These are phyloP conservation scores for Cheilosia impressa DNA, from an alignment of 2,888 invertebrate genomes.

Conservation along the genomic window DNA sequence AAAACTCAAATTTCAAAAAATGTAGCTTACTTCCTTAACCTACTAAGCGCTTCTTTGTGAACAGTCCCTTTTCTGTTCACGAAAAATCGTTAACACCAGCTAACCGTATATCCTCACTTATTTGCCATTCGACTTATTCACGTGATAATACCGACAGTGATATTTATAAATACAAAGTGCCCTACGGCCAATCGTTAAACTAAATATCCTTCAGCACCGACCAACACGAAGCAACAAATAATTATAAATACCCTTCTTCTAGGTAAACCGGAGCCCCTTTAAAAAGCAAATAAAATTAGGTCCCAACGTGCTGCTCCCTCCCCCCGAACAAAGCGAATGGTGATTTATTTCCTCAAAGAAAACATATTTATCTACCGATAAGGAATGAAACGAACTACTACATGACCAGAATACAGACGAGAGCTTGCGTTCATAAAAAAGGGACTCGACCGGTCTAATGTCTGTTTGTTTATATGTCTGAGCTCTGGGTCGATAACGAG, in stretches of 20 bases:
- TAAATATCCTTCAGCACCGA: background rate
- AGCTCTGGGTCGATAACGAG: conserved; percentile 22
- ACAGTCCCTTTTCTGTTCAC: no score
- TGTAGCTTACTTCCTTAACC: no score
- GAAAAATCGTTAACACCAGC: no score
- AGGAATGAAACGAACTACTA: conserved; percentile 61
- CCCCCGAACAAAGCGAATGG: conserved; percentile 47
- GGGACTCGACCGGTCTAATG: conserved; percentile 40
- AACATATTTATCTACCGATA: conserved; percentile 72
- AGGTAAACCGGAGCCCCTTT: background rate
- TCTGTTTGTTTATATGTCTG: conserved; percentile 70
- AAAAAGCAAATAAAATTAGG: conserved; percentile 66
- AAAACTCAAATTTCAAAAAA: no score
- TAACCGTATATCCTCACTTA: no score
- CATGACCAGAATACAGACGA: conserved; percentile 62
- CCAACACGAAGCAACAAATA: conserved; percentile 34
- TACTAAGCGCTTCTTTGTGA: no score
- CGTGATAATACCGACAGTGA: background rate
- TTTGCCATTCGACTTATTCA: background rate
- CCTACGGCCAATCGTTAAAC: background rate
- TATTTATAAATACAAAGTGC: background rate
- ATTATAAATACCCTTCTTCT: conserved; percentile 38
- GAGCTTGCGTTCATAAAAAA: conserved; percentile 38
- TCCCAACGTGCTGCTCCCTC: conserved; percentile 11
- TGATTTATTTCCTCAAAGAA: conserved; percentile 66